phyloP scores from a whole-genome alignment of 2,888 invertebrate genomes.

The Opisthograptis luteolata region DNA sequence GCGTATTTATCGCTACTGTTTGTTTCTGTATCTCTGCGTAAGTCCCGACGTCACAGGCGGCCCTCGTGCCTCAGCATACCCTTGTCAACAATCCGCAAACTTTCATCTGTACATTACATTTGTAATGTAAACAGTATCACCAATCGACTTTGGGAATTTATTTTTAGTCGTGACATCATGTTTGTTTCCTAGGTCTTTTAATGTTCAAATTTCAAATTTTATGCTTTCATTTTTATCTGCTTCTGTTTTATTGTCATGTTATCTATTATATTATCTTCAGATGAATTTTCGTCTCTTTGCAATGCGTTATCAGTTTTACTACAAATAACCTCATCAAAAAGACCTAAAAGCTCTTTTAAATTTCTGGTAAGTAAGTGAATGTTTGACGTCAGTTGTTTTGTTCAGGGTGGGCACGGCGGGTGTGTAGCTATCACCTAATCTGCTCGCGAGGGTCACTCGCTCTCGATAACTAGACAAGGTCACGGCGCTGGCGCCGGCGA shows the following conservation, averaged over 20 bases:
- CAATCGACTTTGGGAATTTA: conserved; percentile 63
- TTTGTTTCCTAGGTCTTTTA: conserved; percentile 59
- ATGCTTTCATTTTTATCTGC: conserved; percentile 44
- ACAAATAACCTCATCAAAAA: background rate
- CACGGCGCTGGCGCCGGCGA: conserved; percentile 76
- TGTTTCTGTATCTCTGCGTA: conserved; percentile 75
- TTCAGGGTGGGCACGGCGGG: conserved; percentile 39
- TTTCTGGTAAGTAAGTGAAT: background rate
- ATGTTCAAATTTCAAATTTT: conserved; percentile 58
- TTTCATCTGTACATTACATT: conserved; percentile 58
- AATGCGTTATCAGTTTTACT: too few species aligned
- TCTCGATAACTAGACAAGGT: conserved; percentile 81
- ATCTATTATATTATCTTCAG: background rate
- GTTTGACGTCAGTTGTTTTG: conserved; percentile 26
- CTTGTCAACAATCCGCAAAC: conserved; percentile 33
- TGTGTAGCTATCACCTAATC: conserved; percentile 67
- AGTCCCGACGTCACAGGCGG: conserved; percentile 60
- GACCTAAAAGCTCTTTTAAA: conserved; percentile 14
- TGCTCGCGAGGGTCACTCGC: conserved; percentile 74
- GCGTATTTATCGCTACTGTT: conserved; percentile 73
- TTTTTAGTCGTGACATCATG: conserved; percentile 74
- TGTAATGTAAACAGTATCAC: conserved; percentile 70
- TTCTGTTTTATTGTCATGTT: conserved; percentile 7
- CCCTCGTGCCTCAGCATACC: conserved; percentile 31
- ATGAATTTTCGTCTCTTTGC: too few species aligned